These are phyloP conservation scores for Plestiodon gilberti DNA, from an alignment of 2,113 vertebrate species.

Conservation along the genomic window DNA sequence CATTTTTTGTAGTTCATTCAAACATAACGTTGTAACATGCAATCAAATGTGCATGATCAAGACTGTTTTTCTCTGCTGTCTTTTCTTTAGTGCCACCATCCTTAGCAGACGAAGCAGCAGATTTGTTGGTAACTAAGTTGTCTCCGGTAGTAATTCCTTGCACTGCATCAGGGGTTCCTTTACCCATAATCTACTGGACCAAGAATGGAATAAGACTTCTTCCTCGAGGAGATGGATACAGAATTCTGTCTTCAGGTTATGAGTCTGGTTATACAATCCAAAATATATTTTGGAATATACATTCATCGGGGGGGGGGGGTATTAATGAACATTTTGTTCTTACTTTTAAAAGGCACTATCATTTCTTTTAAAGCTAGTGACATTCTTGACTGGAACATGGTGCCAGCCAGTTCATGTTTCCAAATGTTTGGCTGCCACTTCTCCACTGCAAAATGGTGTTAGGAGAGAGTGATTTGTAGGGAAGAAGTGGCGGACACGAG, in stretches of 20 bases:
- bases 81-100: constrained; percentile 88
- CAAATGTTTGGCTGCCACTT: neutral
- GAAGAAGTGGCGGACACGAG: neutral
- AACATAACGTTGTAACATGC: neutral
- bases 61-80: constrained; percentile 27
- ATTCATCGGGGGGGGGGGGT: neutral
- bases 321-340: neutral
- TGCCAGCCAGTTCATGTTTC: neutral
- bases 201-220: constrained; percentile 86
- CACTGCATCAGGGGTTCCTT: constrained; percentile 87
- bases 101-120: constrained; percentile 91
- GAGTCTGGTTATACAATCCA: neutral
- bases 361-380: neutral
- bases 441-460: neutral
- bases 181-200: constrained; percentile 88
- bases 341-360: neutral
- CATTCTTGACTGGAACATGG: neutral
- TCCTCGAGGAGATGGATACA: constrained; percentile 82
- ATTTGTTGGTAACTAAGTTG: constrained; percentile 86
- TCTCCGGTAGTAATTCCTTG: constrained; percentile 88
- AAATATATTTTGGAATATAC: neutral
- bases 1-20: constrained; percentile 4
- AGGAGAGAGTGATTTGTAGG: neutral
- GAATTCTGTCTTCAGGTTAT: constrained; percentile 88
- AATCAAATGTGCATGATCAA: neutral